phyloP scores from a whole-genome alignment of 2,797 vertebrate species.

The Rhinogobio ventralis region DNA sequence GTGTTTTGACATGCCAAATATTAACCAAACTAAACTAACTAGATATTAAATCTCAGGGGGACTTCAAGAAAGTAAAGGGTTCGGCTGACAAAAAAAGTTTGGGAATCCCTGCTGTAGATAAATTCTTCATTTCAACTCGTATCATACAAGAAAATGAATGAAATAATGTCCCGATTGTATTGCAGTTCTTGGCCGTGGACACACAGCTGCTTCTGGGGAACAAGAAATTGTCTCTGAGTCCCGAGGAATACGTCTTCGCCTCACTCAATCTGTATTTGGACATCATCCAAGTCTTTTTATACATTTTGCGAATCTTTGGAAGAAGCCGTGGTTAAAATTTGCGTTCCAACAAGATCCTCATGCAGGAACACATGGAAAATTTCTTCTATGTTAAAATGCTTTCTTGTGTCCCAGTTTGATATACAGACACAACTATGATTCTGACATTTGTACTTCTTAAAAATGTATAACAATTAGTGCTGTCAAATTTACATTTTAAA shows the following conservation, averaged over 20 bases:
- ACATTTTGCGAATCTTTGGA: slow-evolving; percentile 72
- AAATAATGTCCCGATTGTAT: not conserved
- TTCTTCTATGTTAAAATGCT: not conserved
- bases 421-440: not conserved
- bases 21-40: not conserved
- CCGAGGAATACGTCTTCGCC: slow-evolving; percentile 92
- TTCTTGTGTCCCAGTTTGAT: not conserved
- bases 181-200: slow-evolving; percentile 93
- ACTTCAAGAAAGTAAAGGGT: not conserved
- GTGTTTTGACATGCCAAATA: not conserved
- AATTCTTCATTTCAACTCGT: not conserved
- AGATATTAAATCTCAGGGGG: not conserved
- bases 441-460: not conserved
- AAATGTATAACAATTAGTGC: not conserved
- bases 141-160: not conserved
- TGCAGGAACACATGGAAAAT: not conserved
- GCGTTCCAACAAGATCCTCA: not conserved
- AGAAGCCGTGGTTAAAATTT: slow-evolving; percentile 34
- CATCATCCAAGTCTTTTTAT: slow-evolving; percentile 95
- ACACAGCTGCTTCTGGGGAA: slow-evolving; percentile 93
- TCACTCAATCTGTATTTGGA: slow-evolving; percentile 94
- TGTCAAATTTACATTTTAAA: no score
- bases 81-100: not conserved
- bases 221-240: slow-evolving; percentile 91
- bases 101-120: not conserved